A percentile compares a stretch with the other conserved stretches of the same genome.
phyloP scores from a whole-genome alignment of 2,888 invertebrate species.

The Arrhopalites spinosus region DNA sequence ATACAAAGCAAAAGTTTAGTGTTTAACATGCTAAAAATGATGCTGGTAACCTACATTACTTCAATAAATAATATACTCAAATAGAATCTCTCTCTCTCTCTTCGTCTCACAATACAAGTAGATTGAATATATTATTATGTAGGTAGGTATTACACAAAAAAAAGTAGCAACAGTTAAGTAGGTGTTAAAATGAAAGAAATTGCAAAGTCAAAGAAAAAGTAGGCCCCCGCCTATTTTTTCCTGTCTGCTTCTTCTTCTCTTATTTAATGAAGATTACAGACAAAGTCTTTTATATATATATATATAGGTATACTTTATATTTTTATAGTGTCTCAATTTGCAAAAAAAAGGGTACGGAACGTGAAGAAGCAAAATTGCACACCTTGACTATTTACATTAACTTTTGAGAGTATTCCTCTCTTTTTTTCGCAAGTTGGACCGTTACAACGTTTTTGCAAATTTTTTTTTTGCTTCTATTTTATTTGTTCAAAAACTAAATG shows the following conservation, averaged over 20 bases:
- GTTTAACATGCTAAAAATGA: too few species aligned
- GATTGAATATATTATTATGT: too few species aligned
- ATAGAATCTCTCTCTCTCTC: too few species aligned
- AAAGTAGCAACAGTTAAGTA: not conserved
- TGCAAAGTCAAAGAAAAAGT: not conserved
- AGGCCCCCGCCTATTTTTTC: not conserved
- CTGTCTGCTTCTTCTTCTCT: not conserved
- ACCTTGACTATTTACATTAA: not conserved
- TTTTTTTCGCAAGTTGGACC: not conserved
- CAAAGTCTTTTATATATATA: too few species aligned
- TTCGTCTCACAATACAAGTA: too few species aligned
- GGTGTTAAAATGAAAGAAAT: not conserved
- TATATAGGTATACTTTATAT: not conserved
- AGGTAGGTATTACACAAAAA: too few species aligned
- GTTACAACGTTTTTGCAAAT: conserved; percentile 10
- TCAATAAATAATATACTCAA: too few species aligned
- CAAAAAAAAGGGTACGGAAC: not conserved
- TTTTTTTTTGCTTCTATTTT: not conserved
- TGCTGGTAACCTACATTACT: too few species aligned
- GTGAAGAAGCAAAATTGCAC: conserved; percentile 8
- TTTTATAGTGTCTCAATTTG: not conserved
- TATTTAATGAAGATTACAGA: too few species aligned
- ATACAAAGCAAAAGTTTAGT: too few species aligned
- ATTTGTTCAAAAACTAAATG: conserved; percentile 7
- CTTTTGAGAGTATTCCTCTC: not conserved